Percentiles rank a stretch among this genome's conserved stretches.
phyloP scores from a whole-genome alignment of 1,140 invertebrate genomes.

The Ceratina japonica region DNA sequence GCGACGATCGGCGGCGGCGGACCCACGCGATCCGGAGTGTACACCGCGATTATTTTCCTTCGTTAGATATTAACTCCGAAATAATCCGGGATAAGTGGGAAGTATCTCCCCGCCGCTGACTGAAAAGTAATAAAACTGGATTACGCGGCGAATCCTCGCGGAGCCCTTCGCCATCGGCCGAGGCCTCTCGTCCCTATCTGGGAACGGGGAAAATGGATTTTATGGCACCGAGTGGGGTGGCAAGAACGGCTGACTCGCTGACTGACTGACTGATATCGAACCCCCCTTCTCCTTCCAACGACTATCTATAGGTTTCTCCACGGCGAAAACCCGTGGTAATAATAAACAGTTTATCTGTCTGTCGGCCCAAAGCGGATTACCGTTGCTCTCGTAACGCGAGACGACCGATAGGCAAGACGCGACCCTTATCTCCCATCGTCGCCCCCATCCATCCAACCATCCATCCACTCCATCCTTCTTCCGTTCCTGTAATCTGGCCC shows the following conservation, averaged over 20 bases:
- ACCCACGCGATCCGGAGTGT: background rate
- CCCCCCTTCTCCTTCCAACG: background rate
- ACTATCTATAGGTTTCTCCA: background rate
- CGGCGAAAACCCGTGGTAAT: slow-evolving; percentile 54
- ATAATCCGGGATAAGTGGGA: slow-evolving; percentile 63
- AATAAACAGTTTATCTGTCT: slow-evolving; percentile 72
- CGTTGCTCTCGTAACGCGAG: slow-evolving; percentile 58
- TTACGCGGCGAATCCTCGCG: slow-evolving; percentile 53
- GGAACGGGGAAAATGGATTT: slow-evolving; percentile 61
- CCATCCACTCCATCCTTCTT: background rate
- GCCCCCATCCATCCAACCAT: slow-evolving; percentile 21
- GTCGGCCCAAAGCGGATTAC: slow-evolving; percentile 68
- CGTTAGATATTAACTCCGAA: slow-evolving; percentile 57
- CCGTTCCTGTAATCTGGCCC: slow-evolving; percentile 5
- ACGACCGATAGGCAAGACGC: slow-evolving; percentile 63
- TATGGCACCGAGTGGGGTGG: slow-evolving; percentile 35
- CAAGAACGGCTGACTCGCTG: slow-evolving; percentile 58
- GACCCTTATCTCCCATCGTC: slow-evolving; percentile 64
- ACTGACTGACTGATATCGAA: slow-evolving; percentile 67
- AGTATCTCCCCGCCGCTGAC: slow-evolving; percentile 54
- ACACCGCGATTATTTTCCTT: slow-evolving; percentile 50
- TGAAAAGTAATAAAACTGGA: slow-evolving; percentile 68
- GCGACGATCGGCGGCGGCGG: background rate
- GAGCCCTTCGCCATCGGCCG: slow-evolving; percentile 34
- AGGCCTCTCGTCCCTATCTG: slow-evolving; percentile 53